Conservation (phyloP, 2,888 invertebrate genomes). For the Epinotia nisella region DNA sequence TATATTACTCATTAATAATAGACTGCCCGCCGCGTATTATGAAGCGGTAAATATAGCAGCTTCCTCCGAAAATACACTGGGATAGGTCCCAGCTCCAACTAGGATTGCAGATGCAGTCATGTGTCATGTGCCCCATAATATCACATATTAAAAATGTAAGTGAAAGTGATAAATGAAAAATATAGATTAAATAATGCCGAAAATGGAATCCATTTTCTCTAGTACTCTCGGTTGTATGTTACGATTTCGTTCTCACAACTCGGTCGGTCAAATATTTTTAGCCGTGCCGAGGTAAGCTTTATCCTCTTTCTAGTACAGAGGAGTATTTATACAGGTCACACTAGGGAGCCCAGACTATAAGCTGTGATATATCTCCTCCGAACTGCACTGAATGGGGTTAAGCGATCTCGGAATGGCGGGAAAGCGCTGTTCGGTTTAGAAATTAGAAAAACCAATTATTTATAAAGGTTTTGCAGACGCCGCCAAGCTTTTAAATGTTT, state of each 20-base stretch:
- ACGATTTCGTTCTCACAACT: constrained; percentile 48
- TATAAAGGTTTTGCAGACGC: constrained; percentile 35
- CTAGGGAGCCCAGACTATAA: constrained; percentile 54
- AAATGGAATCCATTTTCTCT: constrained; percentile 20
- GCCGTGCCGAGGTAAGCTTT: constrained; percentile 55
- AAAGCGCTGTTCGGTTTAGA: constrained; percentile 43
- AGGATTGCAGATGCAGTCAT: neutral
- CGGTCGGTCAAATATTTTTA: constrained; percentile 54
- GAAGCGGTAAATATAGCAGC: neutral
- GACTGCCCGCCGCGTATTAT: no score
- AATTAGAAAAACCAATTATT: constrained; percentile 45
- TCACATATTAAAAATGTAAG: neutral
- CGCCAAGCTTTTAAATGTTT: constrained; percentile 37
- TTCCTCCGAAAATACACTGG: neutral
- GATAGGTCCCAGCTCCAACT: neutral
- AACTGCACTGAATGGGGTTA: constrained; percentile 56
- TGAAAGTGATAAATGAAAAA: neutral
- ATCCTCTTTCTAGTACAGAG: constrained; percentile 49
- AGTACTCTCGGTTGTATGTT: constrained; percentile 46
- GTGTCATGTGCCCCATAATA: neutral
- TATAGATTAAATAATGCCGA: neutral
- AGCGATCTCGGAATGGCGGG: constrained; percentile 49
- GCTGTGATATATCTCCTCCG: constrained; percentile 57
- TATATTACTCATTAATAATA: no score
- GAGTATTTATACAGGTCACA: constrained; percentile 53